Evolutionary conservation across 2,797 vertebrate genomes (phyloP).

Genomic region (Cuniculus paca): DNA sequence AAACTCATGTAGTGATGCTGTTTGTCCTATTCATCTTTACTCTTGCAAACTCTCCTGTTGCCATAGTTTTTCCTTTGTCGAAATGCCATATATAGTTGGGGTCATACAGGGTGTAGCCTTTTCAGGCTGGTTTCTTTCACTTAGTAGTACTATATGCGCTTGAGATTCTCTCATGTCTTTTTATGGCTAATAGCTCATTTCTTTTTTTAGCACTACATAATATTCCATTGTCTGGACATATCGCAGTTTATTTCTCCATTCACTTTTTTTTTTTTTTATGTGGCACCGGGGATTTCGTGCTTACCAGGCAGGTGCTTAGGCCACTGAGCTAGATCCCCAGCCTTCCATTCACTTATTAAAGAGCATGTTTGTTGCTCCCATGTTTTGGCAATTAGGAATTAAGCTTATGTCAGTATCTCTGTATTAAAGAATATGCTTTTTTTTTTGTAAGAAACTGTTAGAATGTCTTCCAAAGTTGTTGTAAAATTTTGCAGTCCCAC

Average conservation of each 20-base stretch:
- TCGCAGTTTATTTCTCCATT: background rate
- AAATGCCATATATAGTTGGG: background rate
- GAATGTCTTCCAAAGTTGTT: background rate
- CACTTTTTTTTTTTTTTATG: too few relatives aligned
- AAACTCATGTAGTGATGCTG: background rate
- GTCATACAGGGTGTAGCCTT: background rate
- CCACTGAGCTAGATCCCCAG: too few relatives aligned
- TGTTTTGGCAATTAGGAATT: background rate
- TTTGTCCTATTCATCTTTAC: background rate
- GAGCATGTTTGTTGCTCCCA: background rate
- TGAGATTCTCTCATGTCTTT: background rate
- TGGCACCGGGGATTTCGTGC: too few relatives aligned
- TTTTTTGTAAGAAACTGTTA: background rate
- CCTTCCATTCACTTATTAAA: background rate
- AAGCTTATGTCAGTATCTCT: background rate
- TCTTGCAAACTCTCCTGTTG: background rate
- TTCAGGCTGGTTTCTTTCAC: background rate
- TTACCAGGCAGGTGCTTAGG: too few relatives aligned
- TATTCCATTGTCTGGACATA: background rate
- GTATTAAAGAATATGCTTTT: background rate
- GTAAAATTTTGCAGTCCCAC: background rate
- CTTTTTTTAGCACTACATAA: background rate
- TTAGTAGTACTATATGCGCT: background rate
- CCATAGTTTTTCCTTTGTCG: background rate
- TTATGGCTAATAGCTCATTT: background rate